Conservation (phyloP, 2,113 vertebrate genomes). For the Cardinalis cardinalis region DNA sequence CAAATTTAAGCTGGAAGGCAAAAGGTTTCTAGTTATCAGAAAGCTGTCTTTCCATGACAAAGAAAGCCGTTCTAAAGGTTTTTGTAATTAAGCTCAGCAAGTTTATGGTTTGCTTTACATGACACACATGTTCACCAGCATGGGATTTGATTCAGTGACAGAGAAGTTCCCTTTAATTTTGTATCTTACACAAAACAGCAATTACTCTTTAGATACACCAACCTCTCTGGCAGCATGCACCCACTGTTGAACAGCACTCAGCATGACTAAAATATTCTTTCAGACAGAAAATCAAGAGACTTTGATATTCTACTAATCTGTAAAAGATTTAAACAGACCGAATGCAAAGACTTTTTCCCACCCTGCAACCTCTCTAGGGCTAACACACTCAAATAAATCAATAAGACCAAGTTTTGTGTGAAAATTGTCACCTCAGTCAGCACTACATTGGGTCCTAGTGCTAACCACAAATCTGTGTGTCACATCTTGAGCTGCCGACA, state of each 20-base stretch:
- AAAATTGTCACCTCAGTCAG: not conserved
- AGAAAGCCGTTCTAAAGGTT: not conserved
- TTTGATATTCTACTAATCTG: not conserved
- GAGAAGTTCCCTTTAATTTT: not conserved
- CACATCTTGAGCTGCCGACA: not conserved
- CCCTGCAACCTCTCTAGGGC: not conserved
- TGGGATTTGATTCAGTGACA: not conserved
- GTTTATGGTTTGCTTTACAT: not conserved
- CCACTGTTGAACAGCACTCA: not conserved
- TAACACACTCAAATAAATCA: not conserved
- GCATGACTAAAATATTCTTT: not conserved
- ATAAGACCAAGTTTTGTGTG: not conserved
- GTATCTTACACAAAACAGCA: not conserved
- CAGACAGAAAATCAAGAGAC: not conserved
- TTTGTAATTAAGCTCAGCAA: not conserved
- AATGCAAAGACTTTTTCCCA: not conserved
- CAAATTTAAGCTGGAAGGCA: slow-evolving; percentile 21
- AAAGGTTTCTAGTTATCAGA: slow-evolving; percentile 37
- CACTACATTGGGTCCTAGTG: not conserved
- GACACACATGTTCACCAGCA: not conserved
- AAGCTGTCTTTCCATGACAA: slow-evolving; percentile 9
- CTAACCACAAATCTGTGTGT: not conserved
- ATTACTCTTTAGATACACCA: not conserved
- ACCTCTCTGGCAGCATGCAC: not conserved
- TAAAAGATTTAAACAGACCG: not conserved